Evolutionary conservation across 2,797 vertebrate species (phyloP).

Genomic region (Gephyroberyx darwinii): DNA sequence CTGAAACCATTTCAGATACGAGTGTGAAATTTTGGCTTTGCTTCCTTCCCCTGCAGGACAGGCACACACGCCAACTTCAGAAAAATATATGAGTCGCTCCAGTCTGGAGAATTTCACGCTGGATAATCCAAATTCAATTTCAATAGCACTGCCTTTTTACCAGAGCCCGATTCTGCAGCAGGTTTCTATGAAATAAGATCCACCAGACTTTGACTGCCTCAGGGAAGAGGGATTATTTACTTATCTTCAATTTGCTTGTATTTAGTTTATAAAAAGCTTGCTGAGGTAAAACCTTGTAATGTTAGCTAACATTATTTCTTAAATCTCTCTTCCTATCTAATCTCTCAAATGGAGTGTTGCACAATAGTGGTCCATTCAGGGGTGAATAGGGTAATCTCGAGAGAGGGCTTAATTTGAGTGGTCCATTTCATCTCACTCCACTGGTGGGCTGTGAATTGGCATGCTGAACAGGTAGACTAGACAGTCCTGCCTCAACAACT

Average conservation of each 20-base stretch:
- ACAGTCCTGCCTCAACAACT: conserved; percentile 39
- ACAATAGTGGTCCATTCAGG: conserved; percentile 60
- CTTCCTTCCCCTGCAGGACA: conserved; percentile 81
- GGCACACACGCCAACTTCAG: conserved; percentile 80
- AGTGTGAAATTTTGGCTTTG: conserved; percentile 81
- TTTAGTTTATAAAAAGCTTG: conserved; percentile 82
- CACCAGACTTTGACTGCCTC: conserved; percentile 76
- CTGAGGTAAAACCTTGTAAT: conserved; percentile 82
- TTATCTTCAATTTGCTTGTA: conserved; percentile 85
- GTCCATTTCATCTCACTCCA: conserved; percentile 57
- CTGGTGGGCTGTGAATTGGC: conserved; percentile 34
- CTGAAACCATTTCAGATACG: conserved; percentile 80
- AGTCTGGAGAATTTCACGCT: conserved; percentile 82
- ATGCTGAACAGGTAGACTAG: conserved; percentile 45
- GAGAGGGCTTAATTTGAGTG: conserved; percentile 64
- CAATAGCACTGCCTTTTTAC: conserved; percentile 78
- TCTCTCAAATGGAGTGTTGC: conserved; percentile 68
- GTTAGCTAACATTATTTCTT: conserved; percentile 74
- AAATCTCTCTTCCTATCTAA: conserved; percentile 77
- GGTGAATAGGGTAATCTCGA: conserved; percentile 57
- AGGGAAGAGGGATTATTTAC: conserved; percentile 81
- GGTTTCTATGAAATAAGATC: conserved; percentile 81
- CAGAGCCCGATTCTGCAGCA: conserved; percentile 76
- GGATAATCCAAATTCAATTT: conserved; percentile 85
- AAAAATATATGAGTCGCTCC: conserved; percentile 80